Base-by-base conservation (phyloP, 2,888 invertebrate species). In the Germaria angustata region DNA sequence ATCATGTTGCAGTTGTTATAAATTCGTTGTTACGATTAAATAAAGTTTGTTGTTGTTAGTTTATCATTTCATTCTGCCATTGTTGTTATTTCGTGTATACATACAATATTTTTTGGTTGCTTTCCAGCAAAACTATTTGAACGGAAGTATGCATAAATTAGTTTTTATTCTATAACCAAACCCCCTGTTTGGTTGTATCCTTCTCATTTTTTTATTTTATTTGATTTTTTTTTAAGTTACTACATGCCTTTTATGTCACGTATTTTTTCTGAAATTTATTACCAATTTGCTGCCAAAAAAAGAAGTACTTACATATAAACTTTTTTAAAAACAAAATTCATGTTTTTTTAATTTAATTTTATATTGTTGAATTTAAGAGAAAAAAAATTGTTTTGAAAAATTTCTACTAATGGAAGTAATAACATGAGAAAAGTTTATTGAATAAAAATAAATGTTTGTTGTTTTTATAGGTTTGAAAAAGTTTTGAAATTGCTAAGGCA, bases 111-210 rank as follows among this genome's bases (percentile, higher is more conserved):
- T 36, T 61, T 75, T 78, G 73, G 68, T 81, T 68, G 55, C 46
- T 39, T 75, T 82, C 82, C 82, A 82, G 55, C 63, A 57, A 63
- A 79, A 66, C 65, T 75, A 71, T 71, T 79, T 71, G 55, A 82
- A 79, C 82, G 82, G 82, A 82, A 82, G 59, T 79, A 71, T 82
- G 79, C 82, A 82, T 82, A 82, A 82, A 82, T 82, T 82, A 79
- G 63, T 82, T 82, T 71, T 53, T 66, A 44, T 57, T 66, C 53
- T 68, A 20, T 44, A 36, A 28, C 4, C 22, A 32, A 32, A 44
- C 39, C 51, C 44, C 41, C 51, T 15, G 15, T 20, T 15, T 15
- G 17, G 4, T 32, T 15, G 22, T 55, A n/a, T 28, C 41, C 32
- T 32, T 15, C 13, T 72, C 49, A 53, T 24, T 77, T 20, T 1